Base-by-base conservation (phyloP, 2,113 vertebrate species). In the Athene cunicularia region DNA sequence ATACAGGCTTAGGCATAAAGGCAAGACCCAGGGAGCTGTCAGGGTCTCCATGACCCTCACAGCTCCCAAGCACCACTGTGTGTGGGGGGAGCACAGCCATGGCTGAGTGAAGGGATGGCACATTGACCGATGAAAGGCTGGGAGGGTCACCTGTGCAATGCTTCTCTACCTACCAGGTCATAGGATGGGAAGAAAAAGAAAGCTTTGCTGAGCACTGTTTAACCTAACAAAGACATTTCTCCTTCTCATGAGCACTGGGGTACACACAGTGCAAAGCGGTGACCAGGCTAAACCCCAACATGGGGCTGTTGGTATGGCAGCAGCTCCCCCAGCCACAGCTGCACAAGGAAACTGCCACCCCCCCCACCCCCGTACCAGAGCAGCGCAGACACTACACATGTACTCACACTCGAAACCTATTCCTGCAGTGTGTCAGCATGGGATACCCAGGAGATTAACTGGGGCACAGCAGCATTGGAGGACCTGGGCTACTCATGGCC, bases 351-450 rank as follows among this genome's bases (percentile, higher is more conserved):
- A n/a, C n/a, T n/a, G n/a, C n/a, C n/a, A n/a, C n/a, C n/a, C n/a
- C n/a, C n/a, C n/a, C n/a, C n/a, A n/a, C n/a, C n/a, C n/a, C n/a
- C n/a, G n/a, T n/a, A n/a, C n/a, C n/a, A n/a, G n/a, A n/a, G n/a
- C n/a, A n/a, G 28, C 53, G n/a, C 9, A 21, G 43, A 33, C 58
- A 27, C 27, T 8, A 18, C 21, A 15, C 6, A 12, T 0, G 0
- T 43, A 35, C 26, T 37, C 50, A 37, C 8, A 28, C 17, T n/a
- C 8, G 33, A 85, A 20, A n/a, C 5, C 64, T 30, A 33, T 17
- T 56, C 39, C 39, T 32, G 21, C 43, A 27, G 64, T 3, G 26
- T 19, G 5, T 45, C 70, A 52, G 24, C 5, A 9, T 3, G 6
- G 14, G 14, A 32, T 6, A n/a, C 9, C 11, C 30, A 18, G 6